These are phyloP conservation scores for Hypothenemus hampei DNA, from an alignment of 1,140 invertebrate species.

Conservation along the genomic window DNA sequence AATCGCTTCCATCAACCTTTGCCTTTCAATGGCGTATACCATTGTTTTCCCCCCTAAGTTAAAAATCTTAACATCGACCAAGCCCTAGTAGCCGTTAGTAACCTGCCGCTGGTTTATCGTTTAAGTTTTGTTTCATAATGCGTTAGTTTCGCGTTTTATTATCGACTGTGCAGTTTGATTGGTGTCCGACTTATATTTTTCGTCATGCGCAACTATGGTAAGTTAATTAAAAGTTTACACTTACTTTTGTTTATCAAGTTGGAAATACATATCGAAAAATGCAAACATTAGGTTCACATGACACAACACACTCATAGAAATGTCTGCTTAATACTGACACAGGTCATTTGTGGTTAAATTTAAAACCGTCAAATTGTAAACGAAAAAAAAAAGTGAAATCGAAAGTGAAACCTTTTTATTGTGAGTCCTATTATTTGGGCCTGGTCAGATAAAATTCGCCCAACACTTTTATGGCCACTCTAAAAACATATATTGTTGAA, in stretches of 20 bases:
- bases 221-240: no score
- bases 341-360: constrained; percentile 30
- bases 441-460: constrained; percentile 14
- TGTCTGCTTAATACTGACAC: constrained; percentile 20
- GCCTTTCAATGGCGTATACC: neutral
- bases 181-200: no score
- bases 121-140: constrained; percentile 23
- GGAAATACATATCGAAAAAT: no score
- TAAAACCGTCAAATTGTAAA: constrained; percentile 34
- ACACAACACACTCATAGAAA: no score
- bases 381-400: constrained; percentile 41
- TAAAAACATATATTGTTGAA: no score
- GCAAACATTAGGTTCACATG: no score
- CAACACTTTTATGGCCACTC: constrained; percentile 20
- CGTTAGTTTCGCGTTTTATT: constrained; percentile 17
- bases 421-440: constrained; percentile 2
- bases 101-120: constrained; percentile 21
- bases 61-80: constrained; percentile 14
- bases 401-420: constrained; percentile 17
- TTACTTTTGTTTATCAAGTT: no score
- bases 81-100: constrained; percentile 1
- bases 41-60: constrained; percentile 12
- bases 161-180: constrained; percentile 6
- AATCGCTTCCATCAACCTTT: constrained; percentile 8
- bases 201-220: neutral